These are phyloP conservation scores for Leptodactylus fallax DNA, from an alignment of 2,797 vertebrate genomes.

Conservation along the genomic window DNA sequence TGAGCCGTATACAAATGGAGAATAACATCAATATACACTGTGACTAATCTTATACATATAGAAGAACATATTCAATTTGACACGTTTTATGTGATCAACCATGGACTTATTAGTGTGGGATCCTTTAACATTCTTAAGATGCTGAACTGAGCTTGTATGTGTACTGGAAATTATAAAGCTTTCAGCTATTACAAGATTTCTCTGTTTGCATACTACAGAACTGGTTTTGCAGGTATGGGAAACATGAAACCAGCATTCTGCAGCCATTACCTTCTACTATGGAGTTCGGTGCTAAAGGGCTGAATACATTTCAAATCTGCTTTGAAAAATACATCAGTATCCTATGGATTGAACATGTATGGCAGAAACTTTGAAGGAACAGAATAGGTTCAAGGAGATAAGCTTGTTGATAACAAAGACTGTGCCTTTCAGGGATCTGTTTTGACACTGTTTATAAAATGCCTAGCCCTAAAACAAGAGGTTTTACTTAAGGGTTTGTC, in stretches of 20 bases:
- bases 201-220: conserved; percentile 3
- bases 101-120: too few relatives aligned
- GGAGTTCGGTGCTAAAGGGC: not conserved
- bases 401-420: too few relatives aligned
- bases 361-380: not conserved
- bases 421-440: too few relatives aligned
- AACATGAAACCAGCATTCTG: not conserved
- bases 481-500: too few relatives aligned
- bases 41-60: conserved; percentile 70
- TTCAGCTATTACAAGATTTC: not conserved
- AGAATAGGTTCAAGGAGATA: not conserved
- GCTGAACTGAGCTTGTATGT: not conserved
- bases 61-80: not conserved
- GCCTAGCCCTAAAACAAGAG: not conserved
- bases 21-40: conserved; percentile 75
- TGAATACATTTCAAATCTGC: not conserved
- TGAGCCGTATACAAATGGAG: conserved; percentile 72
- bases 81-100: not conserved
- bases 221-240: not conserved
- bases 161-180: not conserved
- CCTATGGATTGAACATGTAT: too few relatives aligned
- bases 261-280: not conserved
- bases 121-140: not conserved
- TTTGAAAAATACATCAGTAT: not conserved
- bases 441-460: too few relatives aligned